Evolutionary conservation across 2,797 vertebrate genomes (phyloP).

Genomic region (Hephaestus fuliginosus): DNA sequence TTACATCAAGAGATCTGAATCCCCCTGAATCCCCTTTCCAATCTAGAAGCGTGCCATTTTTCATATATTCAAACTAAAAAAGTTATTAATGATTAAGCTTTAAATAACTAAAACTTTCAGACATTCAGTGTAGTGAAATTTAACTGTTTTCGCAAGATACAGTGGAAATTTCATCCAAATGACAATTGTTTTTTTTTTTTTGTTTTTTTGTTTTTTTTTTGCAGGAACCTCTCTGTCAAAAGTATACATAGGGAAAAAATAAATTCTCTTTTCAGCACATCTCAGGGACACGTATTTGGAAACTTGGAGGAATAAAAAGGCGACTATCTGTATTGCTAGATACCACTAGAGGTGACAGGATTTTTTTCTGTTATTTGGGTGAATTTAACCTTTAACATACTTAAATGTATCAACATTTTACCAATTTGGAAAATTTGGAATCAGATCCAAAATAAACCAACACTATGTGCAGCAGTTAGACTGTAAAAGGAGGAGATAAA

Average conservation of each 20-base stretch:
- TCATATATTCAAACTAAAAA: neutral
- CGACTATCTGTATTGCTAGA: neutral
- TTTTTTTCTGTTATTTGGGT: neutral
- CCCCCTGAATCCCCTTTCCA: neutral
- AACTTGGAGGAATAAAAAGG: neutral
- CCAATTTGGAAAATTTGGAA: neutral
- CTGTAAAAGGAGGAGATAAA: constrained; percentile 4
- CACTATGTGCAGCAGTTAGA: neutral
- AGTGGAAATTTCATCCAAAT: neutral
- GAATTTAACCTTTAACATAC: neutral
- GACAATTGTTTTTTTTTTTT: neutral
- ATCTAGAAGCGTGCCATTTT: neutral
- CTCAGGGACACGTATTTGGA: no score
- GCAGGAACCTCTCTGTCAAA: neutral
- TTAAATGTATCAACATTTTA: neutral
- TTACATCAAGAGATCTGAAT: neutral
- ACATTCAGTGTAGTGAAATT: neutral
- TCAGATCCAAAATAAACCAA: neutral
- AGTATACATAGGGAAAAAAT: neutral
- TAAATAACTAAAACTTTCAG: neutral
- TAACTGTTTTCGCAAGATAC: neutral
- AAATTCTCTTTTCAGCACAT: neutral
- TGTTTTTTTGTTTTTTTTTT: neutral
- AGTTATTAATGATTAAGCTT: neutral
- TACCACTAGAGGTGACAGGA: neutral